Percentiles rank a stretch among this genome's conserved stretches.
Conservation (phyloP, 2,113 vertebrate genomes). For the Spermophilus dauricus region DNA sequence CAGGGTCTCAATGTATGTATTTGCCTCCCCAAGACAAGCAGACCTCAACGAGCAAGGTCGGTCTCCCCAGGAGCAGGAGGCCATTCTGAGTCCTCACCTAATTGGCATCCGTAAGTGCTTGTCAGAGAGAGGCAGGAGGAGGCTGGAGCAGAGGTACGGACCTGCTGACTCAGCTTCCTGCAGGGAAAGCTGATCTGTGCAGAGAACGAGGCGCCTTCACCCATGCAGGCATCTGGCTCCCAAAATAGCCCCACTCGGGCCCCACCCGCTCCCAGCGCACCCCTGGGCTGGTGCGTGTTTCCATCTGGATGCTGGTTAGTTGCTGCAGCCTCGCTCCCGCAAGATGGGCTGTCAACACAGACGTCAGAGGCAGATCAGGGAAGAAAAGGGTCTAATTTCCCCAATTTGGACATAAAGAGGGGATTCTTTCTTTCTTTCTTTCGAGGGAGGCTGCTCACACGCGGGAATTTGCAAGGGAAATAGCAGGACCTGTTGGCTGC, state of each 20-base stretch:
- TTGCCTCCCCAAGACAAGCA: background rate
- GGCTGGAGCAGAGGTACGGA: background rate
- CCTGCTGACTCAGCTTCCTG: background rate
- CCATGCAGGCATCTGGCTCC: conserved; percentile 36
- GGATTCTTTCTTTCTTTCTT: background rate
- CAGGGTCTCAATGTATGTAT: background rate
- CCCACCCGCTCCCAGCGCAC: fast-evolving
- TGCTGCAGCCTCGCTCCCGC: background rate
- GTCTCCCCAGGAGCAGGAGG: background rate
- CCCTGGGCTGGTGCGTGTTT: background rate
- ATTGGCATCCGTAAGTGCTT: background rate
- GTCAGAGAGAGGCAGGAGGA: background rate
- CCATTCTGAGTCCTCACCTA: background rate
- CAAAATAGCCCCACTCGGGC: background rate
- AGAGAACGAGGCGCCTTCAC: background rate
- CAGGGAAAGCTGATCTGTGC: background rate
- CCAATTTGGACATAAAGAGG: background rate
- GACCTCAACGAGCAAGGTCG: background rate
- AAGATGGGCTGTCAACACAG: background rate
- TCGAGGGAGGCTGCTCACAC: background rate
- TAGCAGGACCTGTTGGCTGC: background rate
- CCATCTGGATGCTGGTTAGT: background rate
- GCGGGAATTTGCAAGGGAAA: background rate
- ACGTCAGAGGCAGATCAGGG: background rate
- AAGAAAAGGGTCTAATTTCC: background rate